Evolutionary conservation across 1,140 invertebrate species (phyloP).

Genomic region (Trichogramma pretiosum): DNA sequence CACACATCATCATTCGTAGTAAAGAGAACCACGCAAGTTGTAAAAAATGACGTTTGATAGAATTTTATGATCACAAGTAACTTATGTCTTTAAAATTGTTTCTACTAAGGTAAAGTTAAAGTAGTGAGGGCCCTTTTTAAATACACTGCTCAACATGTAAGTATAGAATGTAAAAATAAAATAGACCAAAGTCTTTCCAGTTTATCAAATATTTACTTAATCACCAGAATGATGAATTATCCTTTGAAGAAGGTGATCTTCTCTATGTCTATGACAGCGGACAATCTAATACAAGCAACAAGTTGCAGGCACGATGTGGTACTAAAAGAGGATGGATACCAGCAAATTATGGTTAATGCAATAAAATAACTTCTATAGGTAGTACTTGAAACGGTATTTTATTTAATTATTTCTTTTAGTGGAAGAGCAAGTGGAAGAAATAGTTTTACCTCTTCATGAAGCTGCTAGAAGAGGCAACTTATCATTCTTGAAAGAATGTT

Average conservation of each 20-base stretch:
- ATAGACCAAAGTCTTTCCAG: no score
- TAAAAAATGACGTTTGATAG: no score
- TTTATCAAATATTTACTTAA: slow-evolving; percentile 5
- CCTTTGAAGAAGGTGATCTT: slow-evolving; percentile 61
- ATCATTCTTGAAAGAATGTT: slow-evolving; percentile 54
- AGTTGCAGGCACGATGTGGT: slow-evolving; percentile 58
- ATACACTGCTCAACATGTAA: slow-evolving; percentile 54
- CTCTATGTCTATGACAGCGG: slow-evolving; percentile 56
- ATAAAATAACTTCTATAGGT: slow-evolving; percentile 8
- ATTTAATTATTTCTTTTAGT: slow-evolving; percentile 37
- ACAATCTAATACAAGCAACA: slow-evolving; percentile 43
- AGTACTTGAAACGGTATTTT: neutral
- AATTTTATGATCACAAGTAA: no score
- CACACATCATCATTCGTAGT: no score
- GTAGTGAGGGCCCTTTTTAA: slow-evolving; percentile 53
- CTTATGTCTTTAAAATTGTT: no score
- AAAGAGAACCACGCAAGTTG: no score
- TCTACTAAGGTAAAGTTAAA: slow-evolving; percentile 52
- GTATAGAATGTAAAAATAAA: slow-evolving; percentile 17
- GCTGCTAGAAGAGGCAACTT: slow-evolving; percentile 63
- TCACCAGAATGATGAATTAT: slow-evolving; percentile 41
- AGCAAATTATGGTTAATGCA: slow-evolving; percentile 54
- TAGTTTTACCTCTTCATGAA: slow-evolving; percentile 61
- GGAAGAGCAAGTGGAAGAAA: slow-evolving; percentile 53
- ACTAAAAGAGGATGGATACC: slow-evolving; percentile 55